Percentiles rank a stretch among this genome's conserved stretches.
Evolutionary conservation across 2,888 invertebrate species (phyloP).

Genomic region (Platynereis dumerilii): DNA sequence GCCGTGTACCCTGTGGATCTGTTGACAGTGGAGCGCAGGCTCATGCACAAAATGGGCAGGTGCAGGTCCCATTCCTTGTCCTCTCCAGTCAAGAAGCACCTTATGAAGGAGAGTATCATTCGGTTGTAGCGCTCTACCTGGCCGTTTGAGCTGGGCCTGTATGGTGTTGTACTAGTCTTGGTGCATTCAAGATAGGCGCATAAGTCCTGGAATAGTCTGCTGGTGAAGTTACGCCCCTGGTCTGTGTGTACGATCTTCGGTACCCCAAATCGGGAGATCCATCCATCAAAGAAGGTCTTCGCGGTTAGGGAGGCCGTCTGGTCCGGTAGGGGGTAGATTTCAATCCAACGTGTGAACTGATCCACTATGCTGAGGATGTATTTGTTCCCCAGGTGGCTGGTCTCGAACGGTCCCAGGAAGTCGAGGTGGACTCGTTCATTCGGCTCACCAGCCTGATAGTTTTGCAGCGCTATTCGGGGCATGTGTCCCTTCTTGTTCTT

Average conservation of each 20-base stretch:
- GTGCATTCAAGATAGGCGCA: not conserved
- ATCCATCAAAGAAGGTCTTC: not conserved
- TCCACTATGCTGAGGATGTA: conserved; percentile 12
- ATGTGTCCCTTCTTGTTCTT: not conserved
- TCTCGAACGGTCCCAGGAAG: conserved; percentile 6
- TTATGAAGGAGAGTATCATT: not conserved
- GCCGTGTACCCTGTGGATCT: not conserved
- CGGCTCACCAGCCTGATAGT: conserved; percentile 3
- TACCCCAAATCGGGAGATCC: not conserved
- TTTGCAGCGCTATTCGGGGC: not conserved
- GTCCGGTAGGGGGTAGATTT: conserved; percentile 4
- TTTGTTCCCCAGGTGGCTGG: not conserved
- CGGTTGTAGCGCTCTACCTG: conserved; percentile 8
- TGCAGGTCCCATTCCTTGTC: not conserved
- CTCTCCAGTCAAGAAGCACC: not conserved
- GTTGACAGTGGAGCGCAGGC: not conserved
- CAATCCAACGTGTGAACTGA: no score
- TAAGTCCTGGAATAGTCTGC: not conserved
- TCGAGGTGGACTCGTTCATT: not conserved
- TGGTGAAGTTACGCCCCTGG: conserved; percentile 6
- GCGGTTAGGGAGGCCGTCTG: not conserved
- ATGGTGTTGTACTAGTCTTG: not conserved
- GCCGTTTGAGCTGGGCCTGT: not conserved
- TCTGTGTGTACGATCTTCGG: not conserved
- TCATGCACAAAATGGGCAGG: not conserved